Percentiles rank a stretch among this genome's conserved stretches.
Evolutionary conservation across 2,888 invertebrate species (phyloP).

Genomic region (Tenodera sinensis): DNA sequence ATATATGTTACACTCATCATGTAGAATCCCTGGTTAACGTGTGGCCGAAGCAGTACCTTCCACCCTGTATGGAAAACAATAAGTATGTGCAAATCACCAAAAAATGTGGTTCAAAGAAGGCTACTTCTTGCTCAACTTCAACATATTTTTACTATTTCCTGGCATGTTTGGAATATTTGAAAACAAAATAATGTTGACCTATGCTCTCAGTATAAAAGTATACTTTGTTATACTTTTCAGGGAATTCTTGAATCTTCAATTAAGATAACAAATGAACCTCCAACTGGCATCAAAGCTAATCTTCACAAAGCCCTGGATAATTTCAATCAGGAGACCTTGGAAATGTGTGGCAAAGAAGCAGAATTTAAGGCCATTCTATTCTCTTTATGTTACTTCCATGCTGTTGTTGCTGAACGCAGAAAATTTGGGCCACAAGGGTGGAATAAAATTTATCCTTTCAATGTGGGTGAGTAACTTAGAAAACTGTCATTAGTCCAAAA

Average conservation of each 20-base stretch:
- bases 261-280: constrained; percentile 96
- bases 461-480: constrained; percentile 60
- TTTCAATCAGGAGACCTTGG: constrained; percentile 91
- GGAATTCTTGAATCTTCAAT: constrained; percentile 94
- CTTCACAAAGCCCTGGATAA: constrained; percentile 92
- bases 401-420: constrained; percentile 87
- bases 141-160: too few relatives aligned
- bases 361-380: constrained; percentile 95
- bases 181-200: not conserved
- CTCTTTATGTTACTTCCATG: constrained; percentile 92
- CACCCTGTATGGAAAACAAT: too few relatives aligned
- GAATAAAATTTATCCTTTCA: constrained; percentile 95
- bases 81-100: too few relatives aligned
- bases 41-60: too few relatives aligned
- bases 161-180: not conserved
- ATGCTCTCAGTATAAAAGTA: not conserved
- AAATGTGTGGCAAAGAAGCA: constrained; percentile 92
- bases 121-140: too few relatives aligned
- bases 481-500: not conserved
- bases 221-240: constrained; percentile 41
- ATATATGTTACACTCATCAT: too few relatives aligned
- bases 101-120: too few relatives aligned
- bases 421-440: constrained; percentile 95
- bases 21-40: too few relatives aligned
- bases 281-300: constrained; percentile 94